Evolutionary conservation across 2,113 vertebrate genomes (phyloP).

Genomic region (Rhinolophus sinicus): DNA sequence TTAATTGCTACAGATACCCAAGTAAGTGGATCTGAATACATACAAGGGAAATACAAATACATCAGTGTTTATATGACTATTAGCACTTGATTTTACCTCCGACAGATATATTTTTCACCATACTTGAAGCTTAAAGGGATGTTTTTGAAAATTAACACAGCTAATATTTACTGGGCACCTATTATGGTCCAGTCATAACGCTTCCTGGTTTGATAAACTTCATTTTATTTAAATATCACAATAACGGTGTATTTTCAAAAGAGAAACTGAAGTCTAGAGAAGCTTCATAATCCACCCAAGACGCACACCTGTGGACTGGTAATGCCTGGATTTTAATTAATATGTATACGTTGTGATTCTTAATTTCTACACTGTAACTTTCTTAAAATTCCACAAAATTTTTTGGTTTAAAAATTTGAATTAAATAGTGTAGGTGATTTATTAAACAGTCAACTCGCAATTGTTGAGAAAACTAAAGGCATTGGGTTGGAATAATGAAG

Average conservation of each 20-base stretch:
- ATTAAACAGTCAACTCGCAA: background rate
- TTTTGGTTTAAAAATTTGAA: background rate
- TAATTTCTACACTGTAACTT: background rate
- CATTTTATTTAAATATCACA: background rate
- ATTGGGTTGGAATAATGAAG: background rate
- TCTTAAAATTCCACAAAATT: background rate
- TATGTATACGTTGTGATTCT: background rate
- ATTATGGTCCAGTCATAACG: background rate
- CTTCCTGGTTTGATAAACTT: background rate
- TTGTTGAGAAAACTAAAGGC: background rate
- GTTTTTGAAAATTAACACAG: background rate
- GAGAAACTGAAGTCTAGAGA: background rate
- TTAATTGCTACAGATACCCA: background rate
- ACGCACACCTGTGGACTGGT: background rate
- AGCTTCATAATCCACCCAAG: background rate
- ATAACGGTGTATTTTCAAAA: background rate
- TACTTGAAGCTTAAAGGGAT: background rate
- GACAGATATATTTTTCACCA: background rate
- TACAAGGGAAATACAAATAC: background rate
- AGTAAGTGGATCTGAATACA: background rate
- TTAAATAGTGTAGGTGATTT: background rate
- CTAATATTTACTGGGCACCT: background rate
- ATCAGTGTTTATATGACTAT: background rate
- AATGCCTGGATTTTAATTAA: background rate
- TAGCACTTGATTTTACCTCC: background rate